Conservation (phyloP, 2,113 vertebrate species). For the Podocnemis expansa region DNA sequence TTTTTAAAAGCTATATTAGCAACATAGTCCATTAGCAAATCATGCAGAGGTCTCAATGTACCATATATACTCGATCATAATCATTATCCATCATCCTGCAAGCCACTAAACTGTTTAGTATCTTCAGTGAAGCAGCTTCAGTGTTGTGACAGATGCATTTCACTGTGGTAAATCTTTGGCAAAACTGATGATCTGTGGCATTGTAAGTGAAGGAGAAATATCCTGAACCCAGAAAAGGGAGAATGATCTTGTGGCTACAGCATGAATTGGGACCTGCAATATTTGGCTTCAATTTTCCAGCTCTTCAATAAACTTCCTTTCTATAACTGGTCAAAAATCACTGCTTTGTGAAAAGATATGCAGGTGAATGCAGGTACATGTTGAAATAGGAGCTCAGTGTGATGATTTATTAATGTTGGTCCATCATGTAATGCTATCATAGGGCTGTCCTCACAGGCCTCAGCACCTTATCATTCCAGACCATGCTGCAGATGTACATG, state of each 20-base stretch:
- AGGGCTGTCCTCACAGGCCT: background rate
- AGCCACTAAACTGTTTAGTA: background rate
- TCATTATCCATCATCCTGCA: background rate
- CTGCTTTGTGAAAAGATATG: background rate
- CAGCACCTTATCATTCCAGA: conserved; percentile 32
- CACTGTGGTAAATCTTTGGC: background rate
- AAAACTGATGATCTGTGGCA: background rate
- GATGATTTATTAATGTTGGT: background rate
- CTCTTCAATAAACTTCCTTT: background rate
- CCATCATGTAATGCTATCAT: conserved; percentile 23
- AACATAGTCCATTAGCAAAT: background rate
- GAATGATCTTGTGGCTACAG: background rate
- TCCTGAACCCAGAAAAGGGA: background rate
- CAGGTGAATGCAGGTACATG: background rate
- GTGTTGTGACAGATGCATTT: background rate
- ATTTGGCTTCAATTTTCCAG: background rate
- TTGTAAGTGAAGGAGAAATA: background rate
- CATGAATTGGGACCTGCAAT: background rate
- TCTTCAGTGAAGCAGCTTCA: background rate
- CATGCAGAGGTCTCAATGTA: background rate
- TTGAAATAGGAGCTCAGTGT: background rate
- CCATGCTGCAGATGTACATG: background rate
- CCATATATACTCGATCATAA: background rate
- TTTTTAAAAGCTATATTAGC: background rate
- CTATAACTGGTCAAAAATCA: no score